Percentiles rank a stretch among this genome's conserved stretches.
phyloP scores from a whole-genome alignment of 2,113 vertebrate genomes.

The Lathamus discolor region DNA sequence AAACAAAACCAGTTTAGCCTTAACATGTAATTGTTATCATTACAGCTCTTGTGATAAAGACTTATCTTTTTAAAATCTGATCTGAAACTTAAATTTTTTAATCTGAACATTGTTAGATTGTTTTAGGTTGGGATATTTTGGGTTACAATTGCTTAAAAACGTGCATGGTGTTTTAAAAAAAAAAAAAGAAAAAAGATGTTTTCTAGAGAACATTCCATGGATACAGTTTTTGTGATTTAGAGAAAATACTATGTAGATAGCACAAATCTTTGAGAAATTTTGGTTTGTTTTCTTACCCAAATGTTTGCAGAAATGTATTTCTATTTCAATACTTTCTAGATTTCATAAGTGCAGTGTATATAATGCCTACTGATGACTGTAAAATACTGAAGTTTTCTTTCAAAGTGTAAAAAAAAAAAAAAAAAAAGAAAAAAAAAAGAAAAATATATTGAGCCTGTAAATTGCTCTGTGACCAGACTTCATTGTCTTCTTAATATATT shows the following conservation, averaged over 20 bases:
- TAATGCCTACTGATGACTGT: slow-evolving; percentile 82
- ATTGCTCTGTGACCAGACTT: slow-evolving; percentile 82
- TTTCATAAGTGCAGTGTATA: slow-evolving; percentile 85
- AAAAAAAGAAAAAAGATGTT: slow-evolving; percentile 42
- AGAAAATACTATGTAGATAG: slow-evolving; percentile 80
- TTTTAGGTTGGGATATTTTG: slow-evolving; percentile 77
- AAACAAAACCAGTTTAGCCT: slow-evolving; percentile 75
- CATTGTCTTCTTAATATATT: slow-evolving; percentile 84
- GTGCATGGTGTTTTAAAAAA: slow-evolving; percentile 73
- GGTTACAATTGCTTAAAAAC: slow-evolving; percentile 76
- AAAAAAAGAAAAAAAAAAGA: neutral
- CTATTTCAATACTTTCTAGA: slow-evolving; percentile 81
- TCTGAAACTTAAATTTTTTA: slow-evolving; percentile 79
- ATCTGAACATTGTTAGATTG: slow-evolving; percentile 77
- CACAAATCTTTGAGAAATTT: slow-evolving; percentile 75
- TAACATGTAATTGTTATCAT: slow-evolving; percentile 76
- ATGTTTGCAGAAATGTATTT: slow-evolving; percentile 79
- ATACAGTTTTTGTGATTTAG: slow-evolving; percentile 79
- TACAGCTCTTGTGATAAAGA: slow-evolving; percentile 77
- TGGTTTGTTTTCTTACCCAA: slow-evolving; percentile 81
- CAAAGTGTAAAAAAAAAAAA: slow-evolving; percentile 75
- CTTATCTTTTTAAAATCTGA: slow-evolving; percentile 78
- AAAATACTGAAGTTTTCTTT: slow-evolving; percentile 83
- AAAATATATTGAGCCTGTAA: slow-evolving; percentile 82
- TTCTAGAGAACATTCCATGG: slow-evolving; percentile 76